Conservation (phyloP, 1,140 invertebrate species). For the Coelopa frigida region DNA sequence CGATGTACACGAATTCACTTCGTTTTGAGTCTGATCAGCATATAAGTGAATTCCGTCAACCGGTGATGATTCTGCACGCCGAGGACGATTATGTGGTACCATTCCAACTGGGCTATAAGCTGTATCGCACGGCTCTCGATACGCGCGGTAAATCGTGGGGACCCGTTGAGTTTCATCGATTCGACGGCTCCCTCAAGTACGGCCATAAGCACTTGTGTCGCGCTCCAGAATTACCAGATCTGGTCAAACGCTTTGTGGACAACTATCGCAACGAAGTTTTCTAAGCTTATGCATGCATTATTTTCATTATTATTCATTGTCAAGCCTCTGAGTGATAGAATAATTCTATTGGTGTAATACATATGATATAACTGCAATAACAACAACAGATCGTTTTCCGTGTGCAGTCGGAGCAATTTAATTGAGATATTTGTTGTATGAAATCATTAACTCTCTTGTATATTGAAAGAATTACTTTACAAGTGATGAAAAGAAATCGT, state of each 20-base stretch:
- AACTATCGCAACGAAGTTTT: slow-evolving; percentile 32
- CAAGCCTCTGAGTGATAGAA: too few relatives aligned
- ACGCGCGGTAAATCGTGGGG: slow-evolving; percentile 49
- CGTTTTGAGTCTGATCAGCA: slow-evolving; percentile 65
- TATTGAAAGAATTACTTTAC: too few relatives aligned
- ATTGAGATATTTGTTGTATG: too few relatives aligned
- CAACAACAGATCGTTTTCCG: too few relatives aligned
- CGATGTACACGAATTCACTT: slow-evolving; percentile 58
- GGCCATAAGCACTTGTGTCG: slow-evolving; percentile 60
- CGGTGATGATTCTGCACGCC: slow-evolving; percentile 81
- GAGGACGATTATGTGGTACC: slow-evolving; percentile 82
- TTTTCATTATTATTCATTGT: too few relatives aligned
- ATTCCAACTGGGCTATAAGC: slow-evolving; percentile 63
- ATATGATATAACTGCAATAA: too few relatives aligned
- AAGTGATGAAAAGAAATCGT: too few relatives aligned
- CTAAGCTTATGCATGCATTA: too few relatives aligned
- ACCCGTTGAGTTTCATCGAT: slow-evolving; percentile 57
- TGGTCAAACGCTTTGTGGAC: slow-evolving; percentile 46
- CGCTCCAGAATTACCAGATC: slow-evolving; percentile 49
- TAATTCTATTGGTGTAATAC: too few relatives aligned
- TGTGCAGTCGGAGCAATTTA: too few relatives aligned
- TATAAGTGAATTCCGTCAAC: slow-evolving; percentile 58
- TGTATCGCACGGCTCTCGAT: slow-evolving; percentile 55
- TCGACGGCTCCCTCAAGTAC: slow-evolving; percentile 50
- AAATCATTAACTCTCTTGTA: too few relatives aligned